phyloP scores from a whole-genome alignment of 2,797 vertebrate genomes.

The Ctenopoma multispine region DNA sequence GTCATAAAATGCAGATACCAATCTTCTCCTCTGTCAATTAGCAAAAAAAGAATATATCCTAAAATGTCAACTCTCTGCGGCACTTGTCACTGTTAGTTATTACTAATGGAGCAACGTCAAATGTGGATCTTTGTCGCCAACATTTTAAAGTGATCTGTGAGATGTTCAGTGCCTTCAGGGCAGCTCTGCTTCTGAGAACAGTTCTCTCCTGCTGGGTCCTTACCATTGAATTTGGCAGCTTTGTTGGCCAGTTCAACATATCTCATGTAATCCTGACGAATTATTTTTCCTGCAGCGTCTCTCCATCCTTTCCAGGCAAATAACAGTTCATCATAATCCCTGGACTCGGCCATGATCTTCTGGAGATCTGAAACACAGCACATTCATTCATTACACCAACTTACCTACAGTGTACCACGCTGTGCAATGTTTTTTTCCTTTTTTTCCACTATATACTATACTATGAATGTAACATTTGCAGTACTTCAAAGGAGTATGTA shows the following conservation, averaged over 20 bases:
- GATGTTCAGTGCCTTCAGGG: neutral
- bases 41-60: too few species aligned
- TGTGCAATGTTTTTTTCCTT: neutral
- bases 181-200: neutral
- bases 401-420: neutral
- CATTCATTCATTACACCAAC: neutral
- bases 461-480: neutral
- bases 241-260: conserved; percentile 94
- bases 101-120: neutral
- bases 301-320: conserved; percentile 96
- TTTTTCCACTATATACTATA: neutral
- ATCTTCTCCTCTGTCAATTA: too few species aligned
- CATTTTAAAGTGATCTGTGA: neutral
- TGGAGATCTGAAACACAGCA: conserved; percentile 88
- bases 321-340: conserved; percentile 90
- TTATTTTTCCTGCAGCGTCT: conserved; percentile 88
- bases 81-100: neutral
- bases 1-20: too few species aligned
- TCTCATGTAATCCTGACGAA: conserved; percentile 86
- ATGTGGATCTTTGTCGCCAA: neutral
- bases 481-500: neutral
- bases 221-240: conserved; percentile 93
- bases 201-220: conserved; percentile 28
- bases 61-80: neutral
- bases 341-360: conserved; percentile 90